Conservation (phyloP, 2,888 invertebrate genomes). For the Cyaniris semiargus region DNA sequence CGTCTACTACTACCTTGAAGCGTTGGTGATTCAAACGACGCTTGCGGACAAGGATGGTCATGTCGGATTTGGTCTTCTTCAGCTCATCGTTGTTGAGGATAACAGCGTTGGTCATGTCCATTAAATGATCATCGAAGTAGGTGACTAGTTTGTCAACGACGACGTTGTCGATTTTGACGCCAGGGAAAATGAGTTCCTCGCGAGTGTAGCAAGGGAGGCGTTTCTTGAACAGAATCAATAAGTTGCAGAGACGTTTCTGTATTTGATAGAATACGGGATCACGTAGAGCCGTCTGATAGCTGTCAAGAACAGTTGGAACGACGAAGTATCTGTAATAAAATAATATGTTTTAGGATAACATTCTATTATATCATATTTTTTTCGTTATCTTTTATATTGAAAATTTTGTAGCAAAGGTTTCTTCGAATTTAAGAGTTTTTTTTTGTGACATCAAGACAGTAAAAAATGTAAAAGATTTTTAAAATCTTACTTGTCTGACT, state of each 20-base stretch:
- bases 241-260: slow-evolving; percentile 81
- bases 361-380: neutral
- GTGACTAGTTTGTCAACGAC: slow-evolving; percentile 83
- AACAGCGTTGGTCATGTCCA: slow-evolving; percentile 83
- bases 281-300: slow-evolving; percentile 83
- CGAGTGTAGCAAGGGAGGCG: slow-evolving; percentile 81
- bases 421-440: neutral
- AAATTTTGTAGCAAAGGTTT: neutral
- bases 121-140: slow-evolving; percentile 84
- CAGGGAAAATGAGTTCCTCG: slow-evolving; percentile 82
- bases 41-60: slow-evolving; percentile 78
- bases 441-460: neutral
- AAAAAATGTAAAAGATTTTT: neutral
- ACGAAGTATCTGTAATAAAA: slow-evolving; percentile 67
- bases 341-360: slow-evolving; percentile 3
- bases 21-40: slow-evolving; percentile 83
- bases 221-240: slow-evolving; percentile 81
- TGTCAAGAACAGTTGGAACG: slow-evolving; percentile 80
- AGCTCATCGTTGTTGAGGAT: slow-evolving; percentile 69
- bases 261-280: slow-evolving; percentile 88
- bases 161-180: slow-evolving; percentile 82
- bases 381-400: neutral
- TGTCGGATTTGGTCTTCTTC: slow-evolving; percentile 70
- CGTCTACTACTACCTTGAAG: slow-evolving; percentile 78
- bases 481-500: slow-evolving; percentile 61